Conservation (phyloP, 2,797 vertebrate species). For the Lepilemur septentrionalis region DNA sequence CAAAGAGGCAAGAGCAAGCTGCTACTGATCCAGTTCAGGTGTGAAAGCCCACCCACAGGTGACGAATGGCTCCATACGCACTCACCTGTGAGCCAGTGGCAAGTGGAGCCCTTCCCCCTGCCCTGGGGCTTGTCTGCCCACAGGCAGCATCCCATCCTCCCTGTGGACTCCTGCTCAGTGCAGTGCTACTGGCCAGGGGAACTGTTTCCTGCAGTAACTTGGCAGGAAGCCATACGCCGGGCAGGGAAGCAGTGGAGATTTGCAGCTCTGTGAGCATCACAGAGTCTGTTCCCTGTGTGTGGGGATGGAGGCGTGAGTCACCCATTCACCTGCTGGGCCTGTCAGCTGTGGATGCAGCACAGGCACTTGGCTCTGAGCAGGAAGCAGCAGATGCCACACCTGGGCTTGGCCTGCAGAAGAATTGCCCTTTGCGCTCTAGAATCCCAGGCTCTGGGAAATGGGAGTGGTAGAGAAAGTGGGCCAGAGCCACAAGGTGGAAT, state of each 20-base stretch:
- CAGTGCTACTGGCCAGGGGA: not conserved
- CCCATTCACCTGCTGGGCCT: not conserved
- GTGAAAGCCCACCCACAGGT: accelerated
- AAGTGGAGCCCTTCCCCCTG: too few relatives aligned
- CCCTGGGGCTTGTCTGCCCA: accelerated
- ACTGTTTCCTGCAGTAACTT: constrained; percentile 56
- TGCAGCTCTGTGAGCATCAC: not conserved
- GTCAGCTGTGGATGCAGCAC: not conserved
- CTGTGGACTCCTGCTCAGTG: constrained; percentile 38
- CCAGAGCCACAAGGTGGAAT: not conserved
- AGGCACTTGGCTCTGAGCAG: not conserved
- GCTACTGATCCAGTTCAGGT: not conserved
- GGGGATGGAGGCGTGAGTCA: not conserved
- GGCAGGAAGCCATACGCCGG: not conserved
- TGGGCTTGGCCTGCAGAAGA: not conserved
- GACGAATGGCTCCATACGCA: accelerated
- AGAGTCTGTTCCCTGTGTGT: not conserved
- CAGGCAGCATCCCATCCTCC: not conserved
- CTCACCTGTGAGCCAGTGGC: accelerated
- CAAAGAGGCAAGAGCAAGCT: not conserved
- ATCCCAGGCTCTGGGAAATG: not conserved
- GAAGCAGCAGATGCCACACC: not conserved
- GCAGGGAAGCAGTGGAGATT: not conserved
- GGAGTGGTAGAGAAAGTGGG: not conserved
- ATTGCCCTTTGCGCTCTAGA: not conserved